Evolutionary conservation across 2,113 vertebrate species (phyloP).

Genomic region (Chlorodrepanis virens): DNA sequence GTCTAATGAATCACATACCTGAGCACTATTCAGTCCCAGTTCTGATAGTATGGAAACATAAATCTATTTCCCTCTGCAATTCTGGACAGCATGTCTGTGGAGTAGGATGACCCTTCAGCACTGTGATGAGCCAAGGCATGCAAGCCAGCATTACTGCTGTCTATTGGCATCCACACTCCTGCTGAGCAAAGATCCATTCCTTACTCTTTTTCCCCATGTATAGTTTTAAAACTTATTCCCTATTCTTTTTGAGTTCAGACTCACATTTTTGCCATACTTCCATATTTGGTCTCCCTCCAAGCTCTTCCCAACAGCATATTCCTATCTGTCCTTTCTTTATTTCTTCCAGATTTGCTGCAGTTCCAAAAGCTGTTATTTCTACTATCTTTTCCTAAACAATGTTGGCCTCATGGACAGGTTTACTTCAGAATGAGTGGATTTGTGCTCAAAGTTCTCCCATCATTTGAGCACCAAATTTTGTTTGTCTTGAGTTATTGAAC

Average conservation of each 20-base stretch:
- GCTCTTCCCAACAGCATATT: neutral
- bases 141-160: neutral
- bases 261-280: neutral
- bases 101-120: neutral
- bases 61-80: neutral
- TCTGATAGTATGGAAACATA: neutral
- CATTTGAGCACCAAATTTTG: neutral
- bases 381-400: neutral
- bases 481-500: neutral
- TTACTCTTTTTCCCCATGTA: neutral
- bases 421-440: neutral
- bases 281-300: neutral
- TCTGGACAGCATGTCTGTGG: neutral
- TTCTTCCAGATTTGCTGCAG: neutral
- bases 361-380: neutral
- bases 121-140: neutral
- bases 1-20: neutral
- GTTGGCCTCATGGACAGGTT: fast-evolving
- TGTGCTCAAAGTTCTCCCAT: neutral
- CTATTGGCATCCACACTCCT: neutral
- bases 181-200: neutral
- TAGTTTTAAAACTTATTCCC: neutral
- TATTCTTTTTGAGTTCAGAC: neutral
- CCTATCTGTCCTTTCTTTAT: neutral
- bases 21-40: neutral